Percentiles rank a stretch among this genome's conserved stretches.
These are phyloP conservation scores for Poecilia wingei DNA, from an alignment of 2,797 vertebrate species.

Conservation along the genomic window DNA sequence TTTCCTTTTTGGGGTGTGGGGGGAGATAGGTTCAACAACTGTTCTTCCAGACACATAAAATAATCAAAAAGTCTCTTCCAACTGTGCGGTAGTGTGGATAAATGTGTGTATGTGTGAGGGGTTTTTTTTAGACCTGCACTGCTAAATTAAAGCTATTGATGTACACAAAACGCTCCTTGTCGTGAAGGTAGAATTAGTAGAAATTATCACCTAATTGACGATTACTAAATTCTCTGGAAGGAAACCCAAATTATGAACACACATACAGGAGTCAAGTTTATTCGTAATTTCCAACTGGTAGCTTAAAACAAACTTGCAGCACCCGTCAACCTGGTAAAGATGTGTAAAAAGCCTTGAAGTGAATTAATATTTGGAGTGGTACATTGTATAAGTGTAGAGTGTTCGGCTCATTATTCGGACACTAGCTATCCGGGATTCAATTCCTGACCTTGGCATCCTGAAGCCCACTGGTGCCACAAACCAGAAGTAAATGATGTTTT, in stretches of 20 bases:
- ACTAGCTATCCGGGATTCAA: not conserved
- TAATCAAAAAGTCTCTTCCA: slow-evolving; percentile 71
- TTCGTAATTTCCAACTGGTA: not conserved
- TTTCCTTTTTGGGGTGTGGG: slow-evolving; percentile 33
- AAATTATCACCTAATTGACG: not conserved
- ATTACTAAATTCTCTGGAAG: not conserved
- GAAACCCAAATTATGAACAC: not conserved
- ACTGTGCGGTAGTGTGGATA: slow-evolving; percentile 34
- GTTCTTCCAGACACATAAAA: slow-evolving; percentile 78
- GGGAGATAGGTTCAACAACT: slow-evolving; percentile 42
- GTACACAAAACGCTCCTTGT: slow-evolving; percentile 18
- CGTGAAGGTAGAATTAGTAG: slow-evolving; percentile 19
- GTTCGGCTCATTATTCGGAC: not conserved
- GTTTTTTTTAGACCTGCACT: slow-evolving; percentile 41
- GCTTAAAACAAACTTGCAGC: not conserved
- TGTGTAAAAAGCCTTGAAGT: not conserved
- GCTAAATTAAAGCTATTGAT: slow-evolving; percentile 34
- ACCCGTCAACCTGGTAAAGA: not conserved
- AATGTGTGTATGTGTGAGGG: slow-evolving; percentile 5
- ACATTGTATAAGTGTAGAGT: not conserved
- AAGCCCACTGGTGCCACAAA: not conserved
- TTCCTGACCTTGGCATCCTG: not conserved
- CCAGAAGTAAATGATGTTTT: not conserved
- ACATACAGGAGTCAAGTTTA: not conserved
- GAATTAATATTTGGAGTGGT: not conserved